Evolutionary conservation across 2,797 vertebrate genomes (phyloP).

Genomic region (Uromys caudimaculatus): DNA sequence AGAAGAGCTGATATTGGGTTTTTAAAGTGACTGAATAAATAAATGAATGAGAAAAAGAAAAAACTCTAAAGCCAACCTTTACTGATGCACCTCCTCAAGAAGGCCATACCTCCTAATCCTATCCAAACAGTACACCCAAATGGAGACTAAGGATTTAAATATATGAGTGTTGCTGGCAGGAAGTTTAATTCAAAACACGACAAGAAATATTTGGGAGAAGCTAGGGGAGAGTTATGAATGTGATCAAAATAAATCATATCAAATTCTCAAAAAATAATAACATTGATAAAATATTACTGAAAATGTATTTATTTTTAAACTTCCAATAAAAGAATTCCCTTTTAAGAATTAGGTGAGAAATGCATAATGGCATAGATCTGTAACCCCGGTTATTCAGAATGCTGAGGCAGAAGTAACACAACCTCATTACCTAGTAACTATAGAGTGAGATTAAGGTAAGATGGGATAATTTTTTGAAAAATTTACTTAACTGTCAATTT

Average conservation of each 20-base stretch:
- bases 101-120: background rate
- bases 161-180: background rate
- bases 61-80: background rate
- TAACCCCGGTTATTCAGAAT: background rate
- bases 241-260: background rate
- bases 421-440: background rate
- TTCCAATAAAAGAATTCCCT: too few species aligned
- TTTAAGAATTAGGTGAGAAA: background rate
- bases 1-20: too few species aligned
- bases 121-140: background rate
- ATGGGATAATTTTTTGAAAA: background rate
- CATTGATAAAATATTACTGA: too few species aligned
- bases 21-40: too few species aligned
- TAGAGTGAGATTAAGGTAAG: background rate
- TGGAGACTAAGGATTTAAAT: background rate
- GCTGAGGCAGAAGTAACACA: background rate
- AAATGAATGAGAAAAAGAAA: too few species aligned
- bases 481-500: background rate
- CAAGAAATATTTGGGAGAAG: background rate
- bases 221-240: background rate
- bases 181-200: background rate
- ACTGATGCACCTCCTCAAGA: background rate
- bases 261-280: background rate
- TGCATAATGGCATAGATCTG: background rate
- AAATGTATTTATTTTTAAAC: background rate